These are phyloP conservation scores for Fistularia tabacaria DNA, from an alignment of 2,797 vertebrate genomes.

Conservation along the genomic window DNA sequence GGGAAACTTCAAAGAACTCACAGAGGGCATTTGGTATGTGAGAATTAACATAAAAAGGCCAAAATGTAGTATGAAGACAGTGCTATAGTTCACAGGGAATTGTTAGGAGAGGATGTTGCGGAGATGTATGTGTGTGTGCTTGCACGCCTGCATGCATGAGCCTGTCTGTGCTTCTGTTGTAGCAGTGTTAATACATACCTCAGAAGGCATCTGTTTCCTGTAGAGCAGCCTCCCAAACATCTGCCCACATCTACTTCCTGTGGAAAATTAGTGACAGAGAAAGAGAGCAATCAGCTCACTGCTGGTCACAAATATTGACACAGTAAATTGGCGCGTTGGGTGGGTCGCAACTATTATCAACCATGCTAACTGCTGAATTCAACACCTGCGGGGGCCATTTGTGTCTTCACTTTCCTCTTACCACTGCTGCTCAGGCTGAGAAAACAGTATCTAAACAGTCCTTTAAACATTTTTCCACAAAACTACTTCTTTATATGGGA, in stretches of 20 bases:
- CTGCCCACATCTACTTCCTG: conserved; percentile 90
- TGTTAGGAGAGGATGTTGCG: conserved; percentile 37
- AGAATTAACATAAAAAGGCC: conserved; percentile 11
- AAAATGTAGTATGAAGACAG: conserved; percentile 29
- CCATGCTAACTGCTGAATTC: conserved; percentile 67
- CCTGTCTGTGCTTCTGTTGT: conserved; percentile 14
- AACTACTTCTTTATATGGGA: neutral
- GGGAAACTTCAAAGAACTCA: neutral
- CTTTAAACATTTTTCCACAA: neutral
- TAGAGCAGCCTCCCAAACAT: conserved; percentile 82
- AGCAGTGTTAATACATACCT: conserved; percentile 79
- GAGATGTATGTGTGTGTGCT: conserved; percentile 14
- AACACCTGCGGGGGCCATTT: conserved; percentile 72
- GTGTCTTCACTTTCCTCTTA: conserved; percentile 57
- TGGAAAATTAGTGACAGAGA: conserved; percentile 85
- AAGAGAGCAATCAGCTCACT: conserved; percentile 65
- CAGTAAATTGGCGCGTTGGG: conserved; percentile 9
- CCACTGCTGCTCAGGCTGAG: conserved; percentile 34
- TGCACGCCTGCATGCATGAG: too few species aligned
- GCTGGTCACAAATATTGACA: conserved; percentile 71
- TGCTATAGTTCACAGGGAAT: conserved; percentile 54
- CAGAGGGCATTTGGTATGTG: conserved; percentile 41
- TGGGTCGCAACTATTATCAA: conserved; percentile 43
- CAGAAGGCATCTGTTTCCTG: conserved; percentile 79
- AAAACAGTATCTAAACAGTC: neutral